Conservation (phyloP, 2,113 vertebrate genomes). For the Setophaga petechia region DNA sequence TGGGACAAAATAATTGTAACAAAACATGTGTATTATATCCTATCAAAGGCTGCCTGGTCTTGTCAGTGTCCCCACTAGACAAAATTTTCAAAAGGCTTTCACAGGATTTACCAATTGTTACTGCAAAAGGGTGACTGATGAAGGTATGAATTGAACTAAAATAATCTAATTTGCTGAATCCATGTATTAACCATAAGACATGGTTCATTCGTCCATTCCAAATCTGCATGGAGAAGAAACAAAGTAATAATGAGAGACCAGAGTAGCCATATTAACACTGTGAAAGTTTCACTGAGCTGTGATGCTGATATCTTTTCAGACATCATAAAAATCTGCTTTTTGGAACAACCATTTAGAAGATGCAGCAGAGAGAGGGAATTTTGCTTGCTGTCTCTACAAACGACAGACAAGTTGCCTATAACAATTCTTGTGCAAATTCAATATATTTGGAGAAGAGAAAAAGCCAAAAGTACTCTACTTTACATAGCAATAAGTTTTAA, state of each 20-base stretch:
- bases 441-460: neutral
- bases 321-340: neutral
- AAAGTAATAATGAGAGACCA: neutral
- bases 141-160: neutral
- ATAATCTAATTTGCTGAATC: neutral
- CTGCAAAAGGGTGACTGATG: neutral
- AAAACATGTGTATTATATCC: neutral
- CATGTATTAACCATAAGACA: neutral
- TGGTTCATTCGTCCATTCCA: neutral
- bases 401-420: neutral
- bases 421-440: neutral
- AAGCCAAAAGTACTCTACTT: neutral
- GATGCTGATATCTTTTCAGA: neutral
- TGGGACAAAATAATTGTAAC: neutral
- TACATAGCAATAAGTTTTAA: slow-evolving; percentile 38
- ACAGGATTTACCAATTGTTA: neutral
- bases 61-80: neutral
- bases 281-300: neutral
- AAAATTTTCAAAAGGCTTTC: neutral
- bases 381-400: neutral
- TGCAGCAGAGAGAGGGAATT: neutral
- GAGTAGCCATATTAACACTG: neutral
- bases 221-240: neutral
- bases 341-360: neutral
- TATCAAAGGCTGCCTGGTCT: neutral